Percentiles rank a stretch among this genome's conserved stretches.
Conservation (phyloP, 2,113 vertebrate species). For the Garra rufa region DNA sequence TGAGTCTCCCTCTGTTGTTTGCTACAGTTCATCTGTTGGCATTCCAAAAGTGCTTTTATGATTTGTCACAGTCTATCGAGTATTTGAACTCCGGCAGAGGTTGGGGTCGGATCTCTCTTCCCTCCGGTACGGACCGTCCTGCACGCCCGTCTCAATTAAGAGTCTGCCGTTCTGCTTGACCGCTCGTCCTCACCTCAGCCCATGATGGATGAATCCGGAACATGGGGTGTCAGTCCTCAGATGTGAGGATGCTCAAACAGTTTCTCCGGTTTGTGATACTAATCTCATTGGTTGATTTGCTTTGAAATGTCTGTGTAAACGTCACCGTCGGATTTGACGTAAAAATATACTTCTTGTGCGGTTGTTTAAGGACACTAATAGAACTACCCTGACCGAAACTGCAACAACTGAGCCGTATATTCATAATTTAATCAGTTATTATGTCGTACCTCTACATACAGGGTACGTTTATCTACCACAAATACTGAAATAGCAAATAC, state of each 20-base stretch:
- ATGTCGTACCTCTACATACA: conserved; percentile 39
- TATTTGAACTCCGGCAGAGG: conserved; percentile 14
- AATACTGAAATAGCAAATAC: conserved; percentile 50
- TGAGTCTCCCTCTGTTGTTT: conserved; percentile 24
- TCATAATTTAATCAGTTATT: conserved; percentile 29
- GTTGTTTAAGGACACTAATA: conserved; percentile 47
- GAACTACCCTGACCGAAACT: conserved; percentile 49
- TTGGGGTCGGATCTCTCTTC: conserved; percentile 10
- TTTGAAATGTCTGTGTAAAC: conserved; percentile 53
- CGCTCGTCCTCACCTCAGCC: neutral
- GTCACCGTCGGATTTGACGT: conserved; percentile 29
- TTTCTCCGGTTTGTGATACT: conserved; percentile 49
- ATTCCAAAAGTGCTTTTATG: conserved; percentile 39
- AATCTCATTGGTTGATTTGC: conserved; percentile 59
- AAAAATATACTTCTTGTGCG: conserved; percentile 39
- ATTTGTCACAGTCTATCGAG: conserved; percentile 40
- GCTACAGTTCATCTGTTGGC: conserved; percentile 47
- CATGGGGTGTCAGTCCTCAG: conserved; percentile 30
- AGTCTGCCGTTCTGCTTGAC: neutral
- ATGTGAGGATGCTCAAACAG: conserved; percentile 39
- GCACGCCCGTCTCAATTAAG: conserved; percentile 13
- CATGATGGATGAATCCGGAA: conserved; percentile 8
- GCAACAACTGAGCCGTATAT: conserved; percentile 46
- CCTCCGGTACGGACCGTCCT: conserved; percentile 5
- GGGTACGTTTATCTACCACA: conserved; percentile 52